Conservation (phyloP, 2,113 vertebrate genomes). For the Atlantisia rogersi region DNA sequence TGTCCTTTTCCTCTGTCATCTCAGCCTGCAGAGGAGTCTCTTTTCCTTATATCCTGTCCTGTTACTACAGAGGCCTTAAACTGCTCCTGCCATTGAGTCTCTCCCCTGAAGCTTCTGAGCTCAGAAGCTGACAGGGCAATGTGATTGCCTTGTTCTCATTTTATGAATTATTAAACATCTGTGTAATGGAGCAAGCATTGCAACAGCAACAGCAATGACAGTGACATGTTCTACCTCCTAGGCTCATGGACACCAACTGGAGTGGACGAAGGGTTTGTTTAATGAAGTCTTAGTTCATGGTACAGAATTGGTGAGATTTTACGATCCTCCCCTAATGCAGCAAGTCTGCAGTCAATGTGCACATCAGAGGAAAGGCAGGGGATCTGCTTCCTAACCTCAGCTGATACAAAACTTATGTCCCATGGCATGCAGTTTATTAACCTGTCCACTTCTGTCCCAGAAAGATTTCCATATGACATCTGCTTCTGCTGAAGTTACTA, state of each 20-base stretch:
- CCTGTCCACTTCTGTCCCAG: not conserved
- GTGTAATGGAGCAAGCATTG: not conserved
- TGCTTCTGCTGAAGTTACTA: not conserved
- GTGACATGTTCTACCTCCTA: not conserved
- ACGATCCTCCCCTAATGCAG: not conserved
- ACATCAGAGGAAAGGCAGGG: not conserved
- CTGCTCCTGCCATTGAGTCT: not conserved
- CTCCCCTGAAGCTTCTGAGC: not conserved
- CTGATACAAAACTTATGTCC: not conserved
- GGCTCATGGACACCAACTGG: not conserved
- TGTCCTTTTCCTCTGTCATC: not conserved
- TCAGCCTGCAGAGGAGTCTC: not conserved
- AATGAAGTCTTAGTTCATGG: not conserved
- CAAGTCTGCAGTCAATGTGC: not conserved
- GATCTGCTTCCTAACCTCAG: not conserved
- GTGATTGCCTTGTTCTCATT: not conserved
- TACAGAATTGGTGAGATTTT: not conserved
- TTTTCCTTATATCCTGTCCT: not conserved
- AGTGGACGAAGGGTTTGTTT: not conserved
- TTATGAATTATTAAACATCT: conserved; percentile 18
- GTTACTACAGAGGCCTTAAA: not conserved
- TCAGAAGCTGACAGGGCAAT: not conserved
- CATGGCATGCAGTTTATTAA: not conserved
- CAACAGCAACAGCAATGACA: not conserved
- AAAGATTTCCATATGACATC: not conserved